Evolutionary conservation across 2,797 vertebrate genomes (phyloP).

Genomic region (Amphiprion clarkii): DNA sequence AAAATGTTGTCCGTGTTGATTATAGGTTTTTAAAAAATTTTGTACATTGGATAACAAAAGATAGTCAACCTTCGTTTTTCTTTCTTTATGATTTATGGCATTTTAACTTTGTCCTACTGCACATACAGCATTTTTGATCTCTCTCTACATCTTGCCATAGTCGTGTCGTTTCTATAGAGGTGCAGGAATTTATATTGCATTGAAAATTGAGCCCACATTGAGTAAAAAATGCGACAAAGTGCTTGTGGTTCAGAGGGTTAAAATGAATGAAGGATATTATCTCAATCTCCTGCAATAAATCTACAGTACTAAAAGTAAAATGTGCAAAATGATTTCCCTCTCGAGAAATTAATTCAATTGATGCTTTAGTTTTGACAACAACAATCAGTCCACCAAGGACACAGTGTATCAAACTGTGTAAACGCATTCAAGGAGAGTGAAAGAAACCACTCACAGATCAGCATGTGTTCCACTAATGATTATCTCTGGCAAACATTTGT

Average conservation of each 20-base stretch:
- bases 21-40: no score
- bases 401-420: background rate
- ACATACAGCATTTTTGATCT: no score
- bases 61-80: no score
- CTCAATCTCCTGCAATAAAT: background rate
- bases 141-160: no score
- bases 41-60: background rate
- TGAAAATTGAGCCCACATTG: no score
- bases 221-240: no score
- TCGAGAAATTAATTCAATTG: slow-evolving; percentile 28
- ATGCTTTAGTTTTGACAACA: slow-evolving; percentile 8
- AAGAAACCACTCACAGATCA: background rate
- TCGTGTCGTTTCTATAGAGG: no score
- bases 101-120: no score
- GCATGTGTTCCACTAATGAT: slow-evolving; percentile 14
- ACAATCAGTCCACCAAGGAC: background rate
- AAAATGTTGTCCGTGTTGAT: no score
- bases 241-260: no score
- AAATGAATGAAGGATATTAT: background rate
- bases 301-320: slow-evolving; percentile 23
- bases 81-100: no score
- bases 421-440: slow-evolving; percentile 1
- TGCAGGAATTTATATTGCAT: no score
- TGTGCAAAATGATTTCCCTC: slow-evolving; percentile 14
- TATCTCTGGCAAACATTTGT: background rate